These are phyloP conservation scores for Apantesis nais DNA, from an alignment of 2,888 invertebrate species.

Conservation along the genomic window DNA sequence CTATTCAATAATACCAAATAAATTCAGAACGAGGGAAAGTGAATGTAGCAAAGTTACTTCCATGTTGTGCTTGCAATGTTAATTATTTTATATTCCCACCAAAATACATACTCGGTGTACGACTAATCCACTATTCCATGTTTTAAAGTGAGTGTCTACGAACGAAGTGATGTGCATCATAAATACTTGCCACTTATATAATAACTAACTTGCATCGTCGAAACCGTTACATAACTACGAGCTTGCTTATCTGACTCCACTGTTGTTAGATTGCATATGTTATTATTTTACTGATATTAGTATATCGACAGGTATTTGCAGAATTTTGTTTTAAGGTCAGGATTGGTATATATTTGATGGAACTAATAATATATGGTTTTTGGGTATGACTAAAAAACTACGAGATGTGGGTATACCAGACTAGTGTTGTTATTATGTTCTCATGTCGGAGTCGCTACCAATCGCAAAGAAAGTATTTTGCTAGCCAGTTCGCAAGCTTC, in stretches of 20 bases:
- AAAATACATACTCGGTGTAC: constrained; percentile 14
- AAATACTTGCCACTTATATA: constrained; percentile 57
- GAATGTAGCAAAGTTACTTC: constrained; percentile 21
- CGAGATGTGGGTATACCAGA: no score
- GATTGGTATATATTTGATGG: no score
- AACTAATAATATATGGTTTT: no score
- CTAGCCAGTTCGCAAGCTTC: no score
- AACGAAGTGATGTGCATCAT: constrained; percentile 49
- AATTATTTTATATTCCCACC: constrained; percentile 8
- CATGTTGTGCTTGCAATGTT: constrained; percentile 13
- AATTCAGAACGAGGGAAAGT: constrained; percentile 33
- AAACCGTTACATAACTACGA: constrained; percentile 50
- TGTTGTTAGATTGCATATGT: constrained; percentile 20
- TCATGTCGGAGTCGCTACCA: no score
- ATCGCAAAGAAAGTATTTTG: no score
- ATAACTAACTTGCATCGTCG: constrained; percentile 47
- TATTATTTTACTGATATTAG: constrained; percentile 1
- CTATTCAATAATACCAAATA: constrained; percentile 8
- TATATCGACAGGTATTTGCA: not conserved
- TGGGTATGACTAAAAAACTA: no score
- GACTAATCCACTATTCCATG: constrained; percentile 29
- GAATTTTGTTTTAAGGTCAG: not conserved
- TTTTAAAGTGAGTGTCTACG: constrained; percentile 20
- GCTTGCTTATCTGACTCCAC: constrained; percentile 30
- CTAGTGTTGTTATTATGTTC: no score